These are phyloP conservation scores for Athripsodes cinereus DNA, from an alignment of 2,888 invertebrate genomes.

Conservation along the genomic window DNA sequence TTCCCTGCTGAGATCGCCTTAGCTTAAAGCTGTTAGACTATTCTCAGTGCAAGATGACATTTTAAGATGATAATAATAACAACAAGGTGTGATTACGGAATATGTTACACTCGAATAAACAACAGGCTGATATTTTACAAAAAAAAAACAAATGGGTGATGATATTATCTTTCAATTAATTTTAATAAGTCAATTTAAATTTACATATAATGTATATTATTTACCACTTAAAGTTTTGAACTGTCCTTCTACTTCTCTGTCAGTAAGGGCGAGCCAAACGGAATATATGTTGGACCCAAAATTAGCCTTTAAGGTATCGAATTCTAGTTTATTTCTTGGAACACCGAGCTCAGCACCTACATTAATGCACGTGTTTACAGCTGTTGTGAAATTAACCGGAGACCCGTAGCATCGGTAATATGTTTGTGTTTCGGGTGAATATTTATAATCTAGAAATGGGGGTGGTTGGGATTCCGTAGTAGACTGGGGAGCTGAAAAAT, in stretches of 20 bases:
- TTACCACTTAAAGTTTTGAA: conserved; percentile 19
- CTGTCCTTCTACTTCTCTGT: conserved; percentile 17
- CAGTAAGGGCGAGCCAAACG: conserved; percentile 7
- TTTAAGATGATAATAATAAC: no score
- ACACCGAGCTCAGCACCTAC: conserved; percentile 13
- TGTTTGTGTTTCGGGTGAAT: not conserved
- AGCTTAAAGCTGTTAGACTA: no score
- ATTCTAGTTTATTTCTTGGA: conserved; percentile 3
- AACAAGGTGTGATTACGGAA: no score
- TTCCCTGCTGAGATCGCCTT: no score
- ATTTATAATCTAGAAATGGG: conserved; percentile 12
- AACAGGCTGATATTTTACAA: no score
- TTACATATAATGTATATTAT: no score
- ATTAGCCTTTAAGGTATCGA: not conserved
- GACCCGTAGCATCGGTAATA: conserved; percentile 10
- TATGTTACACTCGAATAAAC: no score
- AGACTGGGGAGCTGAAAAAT: not conserved
- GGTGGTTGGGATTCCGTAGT: not conserved
- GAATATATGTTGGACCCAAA: not conserved
- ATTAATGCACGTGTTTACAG: conserved; percentile 8
- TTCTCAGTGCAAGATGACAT: no score
- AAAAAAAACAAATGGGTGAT: no score
- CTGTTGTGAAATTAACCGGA: conserved; percentile 2
- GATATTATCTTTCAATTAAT: no score
- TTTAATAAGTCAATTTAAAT: no score